Conservation (phyloP, 2,113 vertebrate genomes). For the Corvus moneduloides region DNA sequence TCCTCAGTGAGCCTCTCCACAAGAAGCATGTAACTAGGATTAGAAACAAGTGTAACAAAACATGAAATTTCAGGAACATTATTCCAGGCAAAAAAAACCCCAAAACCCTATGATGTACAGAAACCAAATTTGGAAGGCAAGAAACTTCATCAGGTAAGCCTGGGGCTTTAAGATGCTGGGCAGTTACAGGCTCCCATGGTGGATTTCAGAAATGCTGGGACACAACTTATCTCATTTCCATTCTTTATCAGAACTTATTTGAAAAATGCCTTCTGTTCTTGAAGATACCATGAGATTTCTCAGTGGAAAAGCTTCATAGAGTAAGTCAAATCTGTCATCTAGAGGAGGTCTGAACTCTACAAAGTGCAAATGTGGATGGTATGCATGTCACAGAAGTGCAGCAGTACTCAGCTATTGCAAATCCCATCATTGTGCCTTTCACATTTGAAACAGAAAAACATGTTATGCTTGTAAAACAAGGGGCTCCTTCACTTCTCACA, state of each 20-base stretch:
- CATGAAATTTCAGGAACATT: neutral
- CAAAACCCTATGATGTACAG: neutral
- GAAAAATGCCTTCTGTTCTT: neutral
- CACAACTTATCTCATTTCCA: neutral
- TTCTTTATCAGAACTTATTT: neutral
- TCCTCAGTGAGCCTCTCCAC: neutral
- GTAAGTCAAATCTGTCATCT: neutral
- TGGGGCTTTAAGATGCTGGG: neutral
- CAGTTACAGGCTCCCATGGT: neutral
- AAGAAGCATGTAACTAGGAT: neutral
- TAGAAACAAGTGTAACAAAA: neutral
- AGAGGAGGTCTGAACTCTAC: neutral
- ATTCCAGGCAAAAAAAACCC: neutral
- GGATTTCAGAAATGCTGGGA: neutral
- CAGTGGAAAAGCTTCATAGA: neutral
- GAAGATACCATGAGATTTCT: neutral
- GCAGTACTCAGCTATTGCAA: neutral
- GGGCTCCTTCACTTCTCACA: slow-evolving; percentile 11
- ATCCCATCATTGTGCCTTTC: neutral
- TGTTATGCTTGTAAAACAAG: slow-evolving; percentile 5
- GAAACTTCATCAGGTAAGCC: neutral
- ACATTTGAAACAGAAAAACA: neutral
- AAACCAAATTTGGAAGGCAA: neutral
- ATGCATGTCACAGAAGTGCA: neutral
- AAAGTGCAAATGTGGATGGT: neutral